These are phyloP conservation scores for Phrynosoma platyrhinos DNA, from an alignment of 2,113 vertebrate species.

Conservation along the genomic window DNA sequence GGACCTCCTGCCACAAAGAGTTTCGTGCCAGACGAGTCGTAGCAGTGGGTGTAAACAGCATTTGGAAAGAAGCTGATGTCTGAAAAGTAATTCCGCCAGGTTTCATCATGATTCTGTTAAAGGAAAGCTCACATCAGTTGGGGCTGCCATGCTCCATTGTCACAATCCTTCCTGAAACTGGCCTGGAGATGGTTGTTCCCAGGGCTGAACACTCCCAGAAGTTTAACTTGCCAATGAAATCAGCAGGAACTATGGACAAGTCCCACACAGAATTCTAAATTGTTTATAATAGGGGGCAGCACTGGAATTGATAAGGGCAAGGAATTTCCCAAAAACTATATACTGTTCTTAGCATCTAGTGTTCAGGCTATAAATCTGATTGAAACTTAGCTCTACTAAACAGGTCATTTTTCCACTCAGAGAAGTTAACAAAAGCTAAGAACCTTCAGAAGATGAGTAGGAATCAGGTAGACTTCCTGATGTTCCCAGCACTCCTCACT, in stretches of 20 bases:
- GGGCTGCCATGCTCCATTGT: background rate
- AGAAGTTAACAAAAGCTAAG: background rate
- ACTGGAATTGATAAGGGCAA: background rate
- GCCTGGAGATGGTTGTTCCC: no score
- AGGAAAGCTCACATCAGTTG: conserved; percentile 54
- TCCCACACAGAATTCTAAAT: background rate
- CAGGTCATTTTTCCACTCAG: background rate
- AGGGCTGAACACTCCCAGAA: background rate
- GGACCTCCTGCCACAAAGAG: conserved; percentile 98
- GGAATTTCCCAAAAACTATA: background rate
- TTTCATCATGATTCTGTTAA: conserved; percentile 94
- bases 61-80: conserved; percentile 97
- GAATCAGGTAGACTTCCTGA: no score
- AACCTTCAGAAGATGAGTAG: no score
- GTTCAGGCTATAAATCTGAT: background rate
- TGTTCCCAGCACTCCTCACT: no score
- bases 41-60: conserved; percentile 99
- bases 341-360: background rate
- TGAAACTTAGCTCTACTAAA: background rate
- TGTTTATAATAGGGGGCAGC: background rate
- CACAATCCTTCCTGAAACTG: background rate
- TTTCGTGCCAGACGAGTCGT: conserved; percentile 95
- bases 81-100: conserved; percentile 99
- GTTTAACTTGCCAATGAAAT: background rate
- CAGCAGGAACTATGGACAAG: background rate